A percentile compares a stretch with the other conserved stretches of the same genome.
Conservation (phyloP, 1,140 invertebrate species). For the Adoxophyes honmai region DNA sequence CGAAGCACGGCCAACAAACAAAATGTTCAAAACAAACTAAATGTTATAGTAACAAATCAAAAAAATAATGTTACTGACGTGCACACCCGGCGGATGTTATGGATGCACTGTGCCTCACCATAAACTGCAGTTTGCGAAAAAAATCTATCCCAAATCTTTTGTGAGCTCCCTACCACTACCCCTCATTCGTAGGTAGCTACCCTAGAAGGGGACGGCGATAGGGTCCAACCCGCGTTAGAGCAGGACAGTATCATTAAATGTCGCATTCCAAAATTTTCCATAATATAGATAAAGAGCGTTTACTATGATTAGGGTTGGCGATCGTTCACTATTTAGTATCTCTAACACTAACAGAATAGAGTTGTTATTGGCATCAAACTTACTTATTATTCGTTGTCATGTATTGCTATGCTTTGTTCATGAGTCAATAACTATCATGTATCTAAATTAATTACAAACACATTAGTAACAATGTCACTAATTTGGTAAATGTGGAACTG, state of each 20-base stretch:
- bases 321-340: too few species aligned
- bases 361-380: too few species aligned
- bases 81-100: neutral
- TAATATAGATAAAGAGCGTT: constrained; percentile 75
- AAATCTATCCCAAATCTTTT: constrained; percentile 70
- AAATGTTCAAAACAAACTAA: constrained; percentile 23
- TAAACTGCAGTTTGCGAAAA: constrained; percentile 70
- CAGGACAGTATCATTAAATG: constrained; percentile 41
- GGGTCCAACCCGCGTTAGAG: constrained; percentile 31
- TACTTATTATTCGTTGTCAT: neutral
- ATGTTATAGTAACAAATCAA: constrained; percentile 22
- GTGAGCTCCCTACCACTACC: constrained; percentile 62
- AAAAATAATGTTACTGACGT: constrained; percentile 20
- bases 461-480: too few species aligned
- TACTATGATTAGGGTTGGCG: constrained; percentile 72
- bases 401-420: neutral
- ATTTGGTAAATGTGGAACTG: too few species aligned
- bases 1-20: neutral
- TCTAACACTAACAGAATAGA: too few species aligned
- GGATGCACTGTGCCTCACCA: constrained; percentile 41
- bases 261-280: constrained; percentile 74
- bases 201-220: constrained; percentile 42
- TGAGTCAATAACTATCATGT: neutral
- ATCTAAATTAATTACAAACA: too few species aligned
- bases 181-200: constrained; percentile 55